These are phyloP conservation scores for Sialis lutaria DNA, from an alignment of 2,888 invertebrate genomes.

Conservation along the genomic window DNA sequence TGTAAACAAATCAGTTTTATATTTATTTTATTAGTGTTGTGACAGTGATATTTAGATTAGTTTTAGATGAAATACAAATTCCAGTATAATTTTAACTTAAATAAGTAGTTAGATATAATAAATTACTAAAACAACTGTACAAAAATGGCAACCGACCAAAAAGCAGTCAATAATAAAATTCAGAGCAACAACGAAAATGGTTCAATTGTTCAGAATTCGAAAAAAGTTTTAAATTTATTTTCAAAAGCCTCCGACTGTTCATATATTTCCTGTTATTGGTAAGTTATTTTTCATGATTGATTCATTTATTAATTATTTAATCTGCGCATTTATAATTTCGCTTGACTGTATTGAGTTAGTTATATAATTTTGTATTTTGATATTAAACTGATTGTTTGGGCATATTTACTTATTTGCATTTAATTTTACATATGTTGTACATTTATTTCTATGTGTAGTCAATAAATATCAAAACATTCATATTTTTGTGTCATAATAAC, in stretches of 20 bases:
- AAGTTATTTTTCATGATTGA: slow-evolving; percentile 21
- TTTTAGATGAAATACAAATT: too few relatives aligned
- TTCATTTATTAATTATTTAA: neutral
- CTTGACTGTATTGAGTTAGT: too few relatives aligned
- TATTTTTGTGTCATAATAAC: too few relatives aligned
- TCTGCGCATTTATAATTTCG: too few relatives aligned
- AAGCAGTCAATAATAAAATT: slow-evolving; percentile 13
- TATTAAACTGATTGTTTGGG: neutral
- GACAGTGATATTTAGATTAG: too few relatives aligned
- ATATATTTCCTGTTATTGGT: slow-evolving; percentile 80
- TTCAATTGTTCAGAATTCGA: slow-evolving; percentile 11
- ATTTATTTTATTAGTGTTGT: too few relatives aligned
- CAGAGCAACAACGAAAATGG: slow-evolving; percentile 15
- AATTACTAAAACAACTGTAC: too few relatives aligned
- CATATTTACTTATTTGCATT: slow-evolving; percentile 2
- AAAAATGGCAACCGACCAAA: slow-evolving; percentile 18
- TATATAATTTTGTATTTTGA: neutral
- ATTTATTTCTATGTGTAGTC: neutral
- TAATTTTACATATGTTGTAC: too few relatives aligned
- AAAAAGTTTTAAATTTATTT: slow-evolving; percentile 33
- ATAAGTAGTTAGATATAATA: too few relatives aligned
- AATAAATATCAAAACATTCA: too few relatives aligned
- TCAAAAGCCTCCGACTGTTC: slow-evolving; percentile 62
- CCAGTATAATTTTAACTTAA: too few relatives aligned
- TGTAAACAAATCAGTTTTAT: too few relatives aligned